A percentile compares a stretch with the other conserved stretches of the same genome.
Evolutionary conservation across 2,888 invertebrate genomes (phyloP).

Genomic region (Pheosia tremula): DNA sequence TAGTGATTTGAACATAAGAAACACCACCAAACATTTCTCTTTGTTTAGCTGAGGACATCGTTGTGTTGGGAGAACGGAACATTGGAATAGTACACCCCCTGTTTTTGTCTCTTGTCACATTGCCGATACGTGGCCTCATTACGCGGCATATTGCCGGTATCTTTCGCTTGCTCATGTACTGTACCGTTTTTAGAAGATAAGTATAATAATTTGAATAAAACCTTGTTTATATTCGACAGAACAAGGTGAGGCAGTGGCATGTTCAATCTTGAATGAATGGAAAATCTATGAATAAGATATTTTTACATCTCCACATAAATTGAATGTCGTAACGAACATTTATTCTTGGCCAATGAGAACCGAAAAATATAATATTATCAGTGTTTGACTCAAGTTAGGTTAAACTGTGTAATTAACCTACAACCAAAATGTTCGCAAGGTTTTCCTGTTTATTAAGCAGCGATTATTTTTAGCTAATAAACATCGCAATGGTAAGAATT

Average conservation of each 20-base stretch:
- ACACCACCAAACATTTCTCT: slow-evolving; percentile 41
- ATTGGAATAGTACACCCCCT: slow-evolving; percentile 45
- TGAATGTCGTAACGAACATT: background rate
- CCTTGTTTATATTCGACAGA: slow-evolving; percentile 33
- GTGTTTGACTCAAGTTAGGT: background rate
- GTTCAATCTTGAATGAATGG: slow-evolving; percentile 13
- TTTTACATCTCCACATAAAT: background rate
- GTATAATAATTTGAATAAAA: slow-evolving; percentile 33
- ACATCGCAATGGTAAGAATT: slow-evolving; percentile 34
- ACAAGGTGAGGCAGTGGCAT: slow-evolving; percentile 35
- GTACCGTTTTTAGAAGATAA: slow-evolving; percentile 21
- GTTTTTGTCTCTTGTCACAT: slow-evolving; percentile 68
- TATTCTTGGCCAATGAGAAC: too few species aligned
- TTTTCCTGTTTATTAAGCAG: slow-evolving; percentile 17
- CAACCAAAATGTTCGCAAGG: slow-evolving; percentile 5
- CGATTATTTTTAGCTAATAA: slow-evolving; percentile 24
- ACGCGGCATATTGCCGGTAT: slow-evolving; percentile 46
- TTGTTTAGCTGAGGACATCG: slow-evolving; percentile 40
- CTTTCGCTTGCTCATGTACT: slow-evolving; percentile 40
- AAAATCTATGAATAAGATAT: background rate
- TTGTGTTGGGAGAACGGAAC: slow-evolving; percentile 41
- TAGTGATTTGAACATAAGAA: slow-evolving; percentile 38
- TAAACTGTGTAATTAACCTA: background rate
- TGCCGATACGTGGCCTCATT: slow-evolving; percentile 67
- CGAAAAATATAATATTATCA: background rate